Conservation (phyloP, 2,113 vertebrate genomes). For the Brachyhypopomus gauderio region DNA sequence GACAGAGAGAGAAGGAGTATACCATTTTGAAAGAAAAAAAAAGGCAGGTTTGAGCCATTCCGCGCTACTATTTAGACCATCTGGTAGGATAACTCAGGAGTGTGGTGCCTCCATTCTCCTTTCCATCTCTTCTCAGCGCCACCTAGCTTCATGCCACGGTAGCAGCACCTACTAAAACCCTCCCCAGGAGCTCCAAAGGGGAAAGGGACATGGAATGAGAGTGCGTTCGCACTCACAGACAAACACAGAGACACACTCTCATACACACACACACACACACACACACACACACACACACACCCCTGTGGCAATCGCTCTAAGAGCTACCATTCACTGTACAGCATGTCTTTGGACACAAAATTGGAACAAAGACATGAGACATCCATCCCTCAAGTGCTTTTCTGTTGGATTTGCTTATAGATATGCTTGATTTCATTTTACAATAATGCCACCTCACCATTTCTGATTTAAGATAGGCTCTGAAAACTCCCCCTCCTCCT, state of each 20-base stretch:
- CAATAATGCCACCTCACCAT: constrained; percentile 59
- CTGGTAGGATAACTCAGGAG: background rate
- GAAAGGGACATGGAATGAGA: background rate
- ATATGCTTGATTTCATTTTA: constrained; percentile 68
- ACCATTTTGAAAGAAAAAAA: constrained; percentile 53
- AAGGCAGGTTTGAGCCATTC: constrained; percentile 66
- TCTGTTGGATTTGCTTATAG: constrained; percentile 72
- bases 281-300: background rate
- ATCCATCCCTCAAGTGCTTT: constrained; percentile 67
- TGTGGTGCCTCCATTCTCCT: background rate
- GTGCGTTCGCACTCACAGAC: too few species aligned
- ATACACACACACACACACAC: background rate
- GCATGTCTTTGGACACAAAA: constrained; percentile 43
- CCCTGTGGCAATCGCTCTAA: background rate
- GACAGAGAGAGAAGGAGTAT: constrained; percentile 32
- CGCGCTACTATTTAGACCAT: constrained; percentile 22
- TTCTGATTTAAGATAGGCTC: constrained; percentile 59
- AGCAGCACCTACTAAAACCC: background rate
- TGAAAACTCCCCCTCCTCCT: constrained; percentile 40
- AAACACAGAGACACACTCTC: background rate
- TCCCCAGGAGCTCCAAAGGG: background rate
- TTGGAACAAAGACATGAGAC: constrained; percentile 35
- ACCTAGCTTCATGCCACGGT: constrained; percentile 11
- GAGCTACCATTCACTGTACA: constrained; percentile 8
- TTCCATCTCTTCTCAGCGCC: background rate